phyloP scores from a whole-genome alignment of 2,888 invertebrate species.

The Clitarchus hookeri region DNA sequence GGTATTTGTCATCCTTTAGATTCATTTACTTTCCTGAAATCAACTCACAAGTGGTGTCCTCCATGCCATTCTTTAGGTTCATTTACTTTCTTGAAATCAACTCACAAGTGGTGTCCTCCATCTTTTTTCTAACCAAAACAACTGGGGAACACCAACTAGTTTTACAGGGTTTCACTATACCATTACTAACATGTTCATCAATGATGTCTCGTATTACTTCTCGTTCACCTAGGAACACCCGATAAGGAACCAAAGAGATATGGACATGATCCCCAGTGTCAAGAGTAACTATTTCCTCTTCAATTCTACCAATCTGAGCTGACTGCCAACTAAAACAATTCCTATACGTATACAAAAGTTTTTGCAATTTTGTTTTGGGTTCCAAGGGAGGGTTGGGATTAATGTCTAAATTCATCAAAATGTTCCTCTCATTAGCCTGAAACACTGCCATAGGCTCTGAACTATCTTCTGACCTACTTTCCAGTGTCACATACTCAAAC shows the following conservation, averaged over 20 bases:
- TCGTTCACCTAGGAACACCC: not conserved
- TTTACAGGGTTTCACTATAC: not conserved
- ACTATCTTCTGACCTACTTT: not conserved
- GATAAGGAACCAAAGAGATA: not conserved
- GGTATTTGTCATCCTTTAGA: not conserved
- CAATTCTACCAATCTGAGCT: not conserved
- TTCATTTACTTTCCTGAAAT: not conserved
- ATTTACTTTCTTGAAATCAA: not conserved
- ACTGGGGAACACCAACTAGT: not conserved
- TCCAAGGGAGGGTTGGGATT: not conserved
- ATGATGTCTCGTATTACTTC: not conserved
- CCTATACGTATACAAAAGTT: not conserved
- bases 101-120: not conserved
- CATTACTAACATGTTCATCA: not conserved
- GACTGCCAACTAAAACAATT: not conserved
- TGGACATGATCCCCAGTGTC: not conserved
- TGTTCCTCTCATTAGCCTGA: not conserved
- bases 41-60: not conserved
- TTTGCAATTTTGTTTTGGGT: not conserved
- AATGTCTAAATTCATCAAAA: not conserved
- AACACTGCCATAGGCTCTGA: not conserved
- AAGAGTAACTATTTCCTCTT: not conserved
- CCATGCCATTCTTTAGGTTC: no score
- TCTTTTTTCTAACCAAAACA: not conserved
- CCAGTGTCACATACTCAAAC: not conserved